phyloP scores from a whole-genome alignment of 92 coral and sea anemone genomes.

The Heliopora coerulea region DNA sequence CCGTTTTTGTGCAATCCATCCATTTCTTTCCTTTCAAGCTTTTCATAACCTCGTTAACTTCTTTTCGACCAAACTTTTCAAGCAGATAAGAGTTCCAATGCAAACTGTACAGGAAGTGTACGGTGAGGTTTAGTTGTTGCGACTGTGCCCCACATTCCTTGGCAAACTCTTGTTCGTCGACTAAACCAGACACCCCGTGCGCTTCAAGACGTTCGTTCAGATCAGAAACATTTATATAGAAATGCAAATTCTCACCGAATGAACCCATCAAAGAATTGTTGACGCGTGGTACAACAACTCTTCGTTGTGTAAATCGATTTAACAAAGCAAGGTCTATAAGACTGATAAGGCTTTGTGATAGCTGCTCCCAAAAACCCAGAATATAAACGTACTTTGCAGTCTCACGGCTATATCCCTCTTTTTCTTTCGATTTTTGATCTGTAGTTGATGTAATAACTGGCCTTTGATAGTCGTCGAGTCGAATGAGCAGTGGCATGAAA shows the following conservation, averaged over 20 bases:
- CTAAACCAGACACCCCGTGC: neutral
- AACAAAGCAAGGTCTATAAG: neutral
- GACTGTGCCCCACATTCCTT: neutral
- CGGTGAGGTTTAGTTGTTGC: neutral
- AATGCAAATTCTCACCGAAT: neutral
- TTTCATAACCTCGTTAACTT: neutral
- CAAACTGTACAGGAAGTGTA: neutral
- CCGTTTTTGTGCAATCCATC: neutral
- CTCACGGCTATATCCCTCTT: too few species aligned
- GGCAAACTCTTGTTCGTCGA: neutral
- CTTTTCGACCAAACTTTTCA: neutral
- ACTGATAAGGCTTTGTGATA: conserved; percentile 2
- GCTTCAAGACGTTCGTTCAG: neutral
- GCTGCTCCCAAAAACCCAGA: neutral
- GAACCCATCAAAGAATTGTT: neutral
- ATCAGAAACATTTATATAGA: neutral
- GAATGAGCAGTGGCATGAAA: neutral
- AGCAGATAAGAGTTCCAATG: neutral
- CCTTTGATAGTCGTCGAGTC: neutral
- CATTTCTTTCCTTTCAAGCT: neutral
- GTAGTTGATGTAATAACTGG: neutral
- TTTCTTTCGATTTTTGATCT: too few species aligned
- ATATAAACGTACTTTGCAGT: neutral
- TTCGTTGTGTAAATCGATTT: neutral
- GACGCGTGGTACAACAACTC: neutral